Evolutionary conservation across 2,797 vertebrate genomes (phyloP), one percentile per base, ranked within the genome.

Genomic region (Cetoscarus ocellatus): DNA sequence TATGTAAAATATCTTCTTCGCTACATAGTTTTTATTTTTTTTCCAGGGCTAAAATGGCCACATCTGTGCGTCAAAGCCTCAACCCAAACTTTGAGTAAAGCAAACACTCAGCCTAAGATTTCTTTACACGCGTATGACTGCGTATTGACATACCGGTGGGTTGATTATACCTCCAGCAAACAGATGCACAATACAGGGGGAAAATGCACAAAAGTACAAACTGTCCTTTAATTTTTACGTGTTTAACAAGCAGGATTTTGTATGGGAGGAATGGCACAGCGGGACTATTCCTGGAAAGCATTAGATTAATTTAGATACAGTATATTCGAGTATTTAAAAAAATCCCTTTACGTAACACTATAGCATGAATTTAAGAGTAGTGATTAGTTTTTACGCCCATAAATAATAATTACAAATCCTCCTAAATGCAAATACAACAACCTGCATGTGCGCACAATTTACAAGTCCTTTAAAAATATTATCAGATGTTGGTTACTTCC

Each of bases 201-300:
- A 36, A 34, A 12, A 51, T 3, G 2, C 34, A 27, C 14, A 1
- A 6, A 61, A 53, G 44, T 35, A 67, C 6, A 13, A 14, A 4
- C 0, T 52, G 11, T 3, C 5, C 14, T 47, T n/a, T 70, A 43
- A 0, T 58, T 44, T 48, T 48, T 1, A 12, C 6, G 0, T 7
- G 19, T 51, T 71, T 64, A 68, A 6, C 40, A 12, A 10, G 50
- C 0, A 34, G 13, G 19, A 0, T 17, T 65, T 3, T 66, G 67
- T 69, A 61, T 27, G 56, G 27, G 17, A 2, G 1, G 0, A 8
- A 54, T 2, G 4, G 35, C 39, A 18, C 9, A 8, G 15, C 2
- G 45, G 44, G 61, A 15, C 15, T 1, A 39, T n/a, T 69, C 49
- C 38, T 73, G 47, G 15, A 65, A 53, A 61, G 27, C 27, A 53